phyloP scores from a whole-genome alignment of 2,113 vertebrate species.

The Chionomys nivalis region DNA sequence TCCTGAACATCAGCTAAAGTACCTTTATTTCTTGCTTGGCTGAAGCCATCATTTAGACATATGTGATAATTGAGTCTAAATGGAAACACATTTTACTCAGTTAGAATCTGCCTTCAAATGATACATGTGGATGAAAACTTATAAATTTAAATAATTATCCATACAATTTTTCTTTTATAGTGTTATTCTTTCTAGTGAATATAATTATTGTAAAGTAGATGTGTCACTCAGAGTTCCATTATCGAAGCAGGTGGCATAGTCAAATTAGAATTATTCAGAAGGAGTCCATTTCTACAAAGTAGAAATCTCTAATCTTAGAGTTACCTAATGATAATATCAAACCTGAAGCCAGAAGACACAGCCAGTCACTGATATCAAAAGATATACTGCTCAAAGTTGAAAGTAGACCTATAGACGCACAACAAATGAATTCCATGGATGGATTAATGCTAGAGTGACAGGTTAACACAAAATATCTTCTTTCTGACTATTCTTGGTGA shows the following conservation, averaged over 20 bases:
- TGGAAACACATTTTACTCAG: conserved; percentile 30
- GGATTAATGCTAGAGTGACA: background rate
- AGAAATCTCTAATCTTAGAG: background rate
- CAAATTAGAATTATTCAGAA: background rate
- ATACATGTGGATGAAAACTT: conserved; percentile 43
- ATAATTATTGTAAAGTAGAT: conserved; percentile 11
- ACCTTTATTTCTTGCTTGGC: conserved; percentile 53
- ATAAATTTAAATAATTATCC: conserved; percentile 18
- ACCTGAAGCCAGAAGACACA: background rate
- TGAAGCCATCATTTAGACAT: conserved; percentile 49
- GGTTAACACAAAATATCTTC: background rate
- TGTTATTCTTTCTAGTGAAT: background rate
- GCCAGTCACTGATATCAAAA: accelerated
- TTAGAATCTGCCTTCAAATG: conserved; percentile 39
- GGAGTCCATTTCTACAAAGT: background rate
- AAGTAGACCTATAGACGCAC: background rate
- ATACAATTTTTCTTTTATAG: background rate
- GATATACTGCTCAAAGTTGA: background rate
- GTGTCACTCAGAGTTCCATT: background rate
- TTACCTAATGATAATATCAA: background rate
- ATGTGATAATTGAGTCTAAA: conserved; percentile 11
- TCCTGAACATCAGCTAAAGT: conserved; percentile 48
- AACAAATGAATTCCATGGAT: background rate
- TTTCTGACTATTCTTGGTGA: background rate
- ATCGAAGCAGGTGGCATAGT: background rate